Percentiles rank a stretch among this genome's conserved stretches.
These are phyloP conservation scores for Odontocolon sp. DNA, from an alignment of 2,888 invertebrate species.

Conservation along the genomic window DNA sequence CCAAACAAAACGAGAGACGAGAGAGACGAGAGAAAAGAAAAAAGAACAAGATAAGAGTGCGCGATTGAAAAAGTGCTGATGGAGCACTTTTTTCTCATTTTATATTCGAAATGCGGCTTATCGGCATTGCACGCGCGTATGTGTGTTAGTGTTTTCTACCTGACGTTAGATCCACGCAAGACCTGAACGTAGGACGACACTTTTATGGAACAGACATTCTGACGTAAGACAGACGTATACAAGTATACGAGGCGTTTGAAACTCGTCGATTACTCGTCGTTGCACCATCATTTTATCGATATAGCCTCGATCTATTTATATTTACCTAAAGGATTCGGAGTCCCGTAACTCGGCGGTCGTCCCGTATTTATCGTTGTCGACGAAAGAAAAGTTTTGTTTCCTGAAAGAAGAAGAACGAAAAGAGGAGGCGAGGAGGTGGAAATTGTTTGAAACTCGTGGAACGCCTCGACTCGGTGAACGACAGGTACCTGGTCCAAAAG, in stretches of 20 bases:
- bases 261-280: slow-evolving; percentile 29
- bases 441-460: no score
- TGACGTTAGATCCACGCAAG: slow-evolving; percentile 78
- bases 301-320: slow-evolving; percentile 49
- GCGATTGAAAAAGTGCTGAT: slow-evolving; percentile 18
- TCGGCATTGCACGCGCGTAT: slow-evolving; percentile 59
- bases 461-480: no score
- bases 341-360: slow-evolving; percentile 74
- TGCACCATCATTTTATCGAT: slow-evolving; percentile 29
- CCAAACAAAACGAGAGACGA: slow-evolving; percentile 54
- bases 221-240: slow-evolving; percentile 43
- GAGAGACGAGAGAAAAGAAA: slow-evolving; percentile 55
- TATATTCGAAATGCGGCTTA: slow-evolving; percentile 45
- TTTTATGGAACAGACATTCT: slow-evolving; percentile 63
- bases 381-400: slow-evolving; percentile 76
- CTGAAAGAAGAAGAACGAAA: slow-evolving; percentile 64
- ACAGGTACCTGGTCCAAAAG: slow-evolving; percentile 82
- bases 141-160: slow-evolving; percentile 76
- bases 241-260: slow-evolving; percentile 36
- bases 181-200: slow-evolving; percentile 75
- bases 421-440: no score
- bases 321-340: slow-evolving; percentile 78
- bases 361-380: slow-evolving; percentile 72
- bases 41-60: slow-evolving; percentile 51
- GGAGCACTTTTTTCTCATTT: slow-evolving; percentile 1